phyloP scores from a whole-genome alignment of 2,888 invertebrate genomes.

The Chouioia cunea region DNA sequence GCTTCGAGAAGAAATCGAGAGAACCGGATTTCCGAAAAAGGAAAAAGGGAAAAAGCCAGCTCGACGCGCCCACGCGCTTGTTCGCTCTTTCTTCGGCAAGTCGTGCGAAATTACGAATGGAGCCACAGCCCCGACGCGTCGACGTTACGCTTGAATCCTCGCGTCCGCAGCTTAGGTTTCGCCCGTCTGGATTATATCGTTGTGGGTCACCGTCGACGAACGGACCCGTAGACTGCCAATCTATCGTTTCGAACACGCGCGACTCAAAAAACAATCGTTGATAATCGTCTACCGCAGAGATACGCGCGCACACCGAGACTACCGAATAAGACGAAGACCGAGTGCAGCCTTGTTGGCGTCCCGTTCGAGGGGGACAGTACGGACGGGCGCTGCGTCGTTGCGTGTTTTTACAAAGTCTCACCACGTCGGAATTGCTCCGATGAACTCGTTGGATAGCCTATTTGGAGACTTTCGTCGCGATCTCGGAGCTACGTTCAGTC shows the following conservation, averaged over 20 bases:
- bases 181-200: slow-evolving; percentile 23
- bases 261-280: too few relatives aligned
- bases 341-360: too few relatives aligned
- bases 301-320: background rate
- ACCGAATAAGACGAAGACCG: slow-evolving; percentile 9
- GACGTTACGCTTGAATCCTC: background rate
- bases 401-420: background rate
- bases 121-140: background rate
- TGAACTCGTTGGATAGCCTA: too few relatives aligned
- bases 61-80: slow-evolving; percentile 14
- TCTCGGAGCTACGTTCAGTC: too few relatives aligned
- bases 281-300: too few relatives aligned
- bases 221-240: background rate
- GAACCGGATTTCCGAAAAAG: slow-evolving; percentile 65
- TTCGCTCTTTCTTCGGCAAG: background rate
- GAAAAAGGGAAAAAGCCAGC: slow-evolving; percentile 53
- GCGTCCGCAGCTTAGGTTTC: background rate
- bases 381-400: too few relatives aligned
- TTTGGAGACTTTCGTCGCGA: too few relatives aligned
- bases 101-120: slow-evolving; percentile 38
- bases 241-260: background rate
- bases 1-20: slow-evolving; percentile 24
- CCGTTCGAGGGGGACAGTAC: too few relatives aligned
- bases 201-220: background rate
- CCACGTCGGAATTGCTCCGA: too few relatives aligned